Percentiles rank a stretch among this genome's conserved stretches.
These are phyloP conservation scores for Cartodere bifasciata DNA, from an alignment of 2,888 invertebrate species.

Conservation along the genomic window DNA sequence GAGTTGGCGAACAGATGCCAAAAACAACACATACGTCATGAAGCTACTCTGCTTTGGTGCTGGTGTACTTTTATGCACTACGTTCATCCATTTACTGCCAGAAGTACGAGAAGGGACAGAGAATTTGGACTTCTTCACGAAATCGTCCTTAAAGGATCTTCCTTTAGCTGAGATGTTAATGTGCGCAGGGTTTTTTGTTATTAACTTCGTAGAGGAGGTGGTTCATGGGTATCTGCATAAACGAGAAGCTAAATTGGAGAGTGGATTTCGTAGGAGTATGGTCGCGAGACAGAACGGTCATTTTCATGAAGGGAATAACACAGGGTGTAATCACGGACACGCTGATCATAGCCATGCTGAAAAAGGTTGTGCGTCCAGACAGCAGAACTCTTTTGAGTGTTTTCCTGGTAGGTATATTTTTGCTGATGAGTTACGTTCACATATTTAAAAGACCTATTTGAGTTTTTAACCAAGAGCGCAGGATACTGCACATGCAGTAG, in stretches of 20 bases:
- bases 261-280: conserved; percentile 24
- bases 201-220: conserved; percentile 69
- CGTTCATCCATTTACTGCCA: conserved; percentile 69
- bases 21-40: conserved; percentile 41
- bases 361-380: no score
- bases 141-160: conserved; percentile 41
- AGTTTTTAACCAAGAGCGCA: no score
- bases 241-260: conserved; percentile 20
- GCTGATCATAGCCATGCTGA: neutral
- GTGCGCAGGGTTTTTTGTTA: conserved; percentile 62
- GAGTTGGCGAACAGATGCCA: conserved; percentile 44
- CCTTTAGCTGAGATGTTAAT: conserved; percentile 58
- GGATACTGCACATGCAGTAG: no score
- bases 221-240: conserved; percentile 55
- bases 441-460: no score
- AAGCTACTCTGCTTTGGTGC: conserved; percentile 66
- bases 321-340: neutral
- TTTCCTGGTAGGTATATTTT: no score
- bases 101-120: conserved; percentile 60
- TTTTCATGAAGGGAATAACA: neutral
- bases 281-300: no score
- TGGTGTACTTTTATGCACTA: conserved; percentile 71
- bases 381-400: no score
- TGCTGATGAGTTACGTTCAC: no score
- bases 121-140: conserved; percentile 40